Base-by-base conservation (phyloP, 2,888 invertebrate species). In the Timandra comae region DNA sequence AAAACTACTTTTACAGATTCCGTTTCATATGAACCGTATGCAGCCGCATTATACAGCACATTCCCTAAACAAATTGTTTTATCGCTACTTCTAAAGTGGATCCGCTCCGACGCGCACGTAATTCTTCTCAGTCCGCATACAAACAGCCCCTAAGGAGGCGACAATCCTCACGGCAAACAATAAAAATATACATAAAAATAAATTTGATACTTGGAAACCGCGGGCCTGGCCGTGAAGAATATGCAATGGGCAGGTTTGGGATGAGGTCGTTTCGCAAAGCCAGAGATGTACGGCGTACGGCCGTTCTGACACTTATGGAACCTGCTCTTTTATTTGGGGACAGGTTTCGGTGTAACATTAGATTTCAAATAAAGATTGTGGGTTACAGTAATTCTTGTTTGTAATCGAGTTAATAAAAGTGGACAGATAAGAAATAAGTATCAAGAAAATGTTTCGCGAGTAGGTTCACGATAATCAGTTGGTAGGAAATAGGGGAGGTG, bases 101-200 rank as follows among this genome's bases (percentile, higher is more conserved):
- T 74, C 56, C 70, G 61, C 59, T 63, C 61, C 57, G 57, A 64
- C 64, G 69, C 70, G 65, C 67, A 70, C 74, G 80, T 80, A 77
- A 79, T 74, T 74, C 73, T 74, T 76, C 75, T 67, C 75, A 63
- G 74, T 67, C 75, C 71, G 81, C 80, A 80, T 80, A 80, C 78
- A 82, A 80, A 80, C 77, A 74, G 76, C 72, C 74, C 69, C 73
- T 74, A 75, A 79, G 75, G 74, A 79, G 76, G 73, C 73, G 77
- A 78, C 77, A 80, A 80, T 81, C 76, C 75, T 68, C 68, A 69
- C 71, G 69, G 70, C 78, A 75, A 77, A 78, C 80, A 79, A 80
- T 80, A 81, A 82, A 79, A 77, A 74, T 77, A 75, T 75, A 78
- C 74, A 78, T 81, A 79, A 79, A 79, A 79, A 77, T 81, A 79